These are phyloP conservation scores for Styela clava DNA, from an alignment of 23 tunicate species.

Conservation along the genomic window DNA sequence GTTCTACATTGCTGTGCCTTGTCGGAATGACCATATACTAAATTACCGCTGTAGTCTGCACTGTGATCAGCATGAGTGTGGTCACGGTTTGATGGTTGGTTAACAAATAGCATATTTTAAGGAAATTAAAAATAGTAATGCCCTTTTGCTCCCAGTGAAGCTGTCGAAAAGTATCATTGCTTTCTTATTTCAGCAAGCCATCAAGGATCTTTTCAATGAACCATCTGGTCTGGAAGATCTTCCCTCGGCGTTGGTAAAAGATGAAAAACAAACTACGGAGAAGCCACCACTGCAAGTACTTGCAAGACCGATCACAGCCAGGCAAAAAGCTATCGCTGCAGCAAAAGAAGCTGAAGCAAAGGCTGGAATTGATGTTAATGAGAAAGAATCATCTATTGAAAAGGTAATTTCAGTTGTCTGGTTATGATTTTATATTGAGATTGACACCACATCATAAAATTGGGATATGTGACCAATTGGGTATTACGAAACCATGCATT, in stretches of 20 bases:
- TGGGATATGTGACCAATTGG: no score
- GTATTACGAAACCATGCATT: no score
- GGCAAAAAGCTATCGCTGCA: conserved; percentile 71
- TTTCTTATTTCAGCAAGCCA: conserved; percentile 42
- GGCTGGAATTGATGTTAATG: neutral
- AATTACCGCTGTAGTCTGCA: conserved; percentile 10
- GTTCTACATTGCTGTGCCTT: neutral
- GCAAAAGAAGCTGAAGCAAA: conserved; percentile 32
- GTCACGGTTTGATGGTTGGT: neutral
- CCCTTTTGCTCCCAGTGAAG: no score
- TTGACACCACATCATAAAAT: no score
- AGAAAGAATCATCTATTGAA: neutral
- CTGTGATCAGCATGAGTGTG: neutral
- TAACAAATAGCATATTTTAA: no score
- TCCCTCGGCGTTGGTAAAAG: neutral
- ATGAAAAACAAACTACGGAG: neutral
- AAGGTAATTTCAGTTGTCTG: no score
- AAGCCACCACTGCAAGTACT: neutral
- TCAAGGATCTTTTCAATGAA: conserved; percentile 63
- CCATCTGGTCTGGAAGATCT: conserved; percentile 78
- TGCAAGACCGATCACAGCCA: conserved; percentile 41
- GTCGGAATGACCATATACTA: conserved; percentile 25
- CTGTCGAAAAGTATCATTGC: no score
- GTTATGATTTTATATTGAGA: no score
- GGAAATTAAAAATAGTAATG: neutral